phyloP scores from a whole-genome alignment of 2,797 vertebrate genomes.

The Sylvia borin region DNA sequence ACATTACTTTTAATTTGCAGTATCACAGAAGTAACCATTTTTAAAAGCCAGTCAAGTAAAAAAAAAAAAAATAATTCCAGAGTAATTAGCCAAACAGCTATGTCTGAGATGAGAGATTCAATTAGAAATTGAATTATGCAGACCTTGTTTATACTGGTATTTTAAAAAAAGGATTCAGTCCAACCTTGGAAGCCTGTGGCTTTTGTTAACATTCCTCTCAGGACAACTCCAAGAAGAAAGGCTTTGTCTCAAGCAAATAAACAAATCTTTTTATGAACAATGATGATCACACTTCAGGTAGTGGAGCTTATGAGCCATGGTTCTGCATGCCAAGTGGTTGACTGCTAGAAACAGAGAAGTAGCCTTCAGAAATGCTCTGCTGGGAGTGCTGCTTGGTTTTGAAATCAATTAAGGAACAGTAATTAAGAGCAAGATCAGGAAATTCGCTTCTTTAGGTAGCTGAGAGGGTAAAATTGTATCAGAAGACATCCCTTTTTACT shows the following conservation, averaged over 20 bases:
- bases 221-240: neutral
- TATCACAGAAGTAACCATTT: neutral
- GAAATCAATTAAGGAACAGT: neutral
- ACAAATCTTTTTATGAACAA: neutral
- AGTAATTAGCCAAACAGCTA: neutral
- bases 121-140: neutral
- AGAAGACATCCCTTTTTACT: neutral
- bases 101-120: neutral
- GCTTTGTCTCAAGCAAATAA: neutral
- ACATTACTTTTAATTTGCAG: neutral
- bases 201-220: neutral
- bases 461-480: neutral
- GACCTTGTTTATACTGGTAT: neutral
- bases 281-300: neutral
- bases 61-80: neutral
- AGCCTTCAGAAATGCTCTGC: neutral
- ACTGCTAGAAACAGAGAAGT: neutral
- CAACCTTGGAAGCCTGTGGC: neutral
- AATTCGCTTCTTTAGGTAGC: neutral
- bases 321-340: neutral
- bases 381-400: neutral
- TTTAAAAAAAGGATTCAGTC: accelerated
- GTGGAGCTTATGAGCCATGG: neutral
- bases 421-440: neutral
- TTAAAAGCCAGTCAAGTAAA: neutral